A percentile compares a stretch with the other conserved stretches of the same genome.
These are phyloP conservation scores for Mamestra configurata DNA, from an alignment of 1,140 invertebrate genomes.

Conservation along the genomic window DNA sequence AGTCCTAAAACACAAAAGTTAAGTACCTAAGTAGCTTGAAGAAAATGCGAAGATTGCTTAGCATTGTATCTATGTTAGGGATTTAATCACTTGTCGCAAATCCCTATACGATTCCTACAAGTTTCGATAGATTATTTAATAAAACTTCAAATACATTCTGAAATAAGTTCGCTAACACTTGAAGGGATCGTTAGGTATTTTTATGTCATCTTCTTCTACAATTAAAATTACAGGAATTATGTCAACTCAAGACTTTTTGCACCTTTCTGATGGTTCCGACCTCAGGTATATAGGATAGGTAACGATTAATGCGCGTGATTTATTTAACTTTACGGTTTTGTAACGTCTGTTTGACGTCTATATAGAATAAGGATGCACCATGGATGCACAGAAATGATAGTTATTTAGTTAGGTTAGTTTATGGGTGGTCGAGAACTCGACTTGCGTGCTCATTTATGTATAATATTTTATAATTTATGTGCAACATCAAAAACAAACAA, in stretches of 20 bases:
- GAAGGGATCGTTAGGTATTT: background rate
- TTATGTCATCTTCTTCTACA: background rate
- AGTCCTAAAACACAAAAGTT: constrained; percentile 52
- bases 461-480: too few species aligned
- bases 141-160: too few species aligned
- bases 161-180: background rate
- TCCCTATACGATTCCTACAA: too few species aligned
- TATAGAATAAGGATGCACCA: background rate
- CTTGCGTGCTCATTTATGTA: too few species aligned
- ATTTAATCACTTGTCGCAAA: too few species aligned
- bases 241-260: background rate
- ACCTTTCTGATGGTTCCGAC: too few species aligned
- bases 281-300: too few species aligned
- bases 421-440: background rate
- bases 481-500: too few species aligned
- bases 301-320: background rate
- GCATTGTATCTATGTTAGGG: too few species aligned
- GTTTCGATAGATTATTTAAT: too few species aligned
- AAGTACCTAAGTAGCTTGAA: too few species aligned
- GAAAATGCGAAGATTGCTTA: background rate
- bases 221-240: background rate
- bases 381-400: too few species aligned
- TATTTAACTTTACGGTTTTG: background rate
- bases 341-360: background rate
- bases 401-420: background rate